Evolutionary conservation across 2,888 invertebrate species (phyloP).

Genomic region (Apotomis turbidana): DNA sequence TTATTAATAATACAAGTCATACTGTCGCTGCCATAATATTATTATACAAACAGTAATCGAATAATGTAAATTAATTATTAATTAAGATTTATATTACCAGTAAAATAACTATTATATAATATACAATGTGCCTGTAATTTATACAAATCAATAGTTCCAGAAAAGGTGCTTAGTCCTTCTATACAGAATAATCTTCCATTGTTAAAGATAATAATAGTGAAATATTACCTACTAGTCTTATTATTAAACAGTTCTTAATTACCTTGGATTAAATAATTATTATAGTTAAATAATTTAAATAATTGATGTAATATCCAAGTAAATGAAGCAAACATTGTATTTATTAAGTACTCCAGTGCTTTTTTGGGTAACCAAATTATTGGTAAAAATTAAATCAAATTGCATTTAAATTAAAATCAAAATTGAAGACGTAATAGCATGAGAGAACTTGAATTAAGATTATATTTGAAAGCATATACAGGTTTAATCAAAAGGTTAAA

Average conservation of each 20-base stretch:
- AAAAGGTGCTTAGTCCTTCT: slow-evolving; percentile 64
- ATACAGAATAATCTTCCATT: slow-evolving; percentile 62
- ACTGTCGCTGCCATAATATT: slow-evolving; percentile 43
- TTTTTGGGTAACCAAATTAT: background rate
- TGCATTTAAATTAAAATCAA: slow-evolving; percentile 13
- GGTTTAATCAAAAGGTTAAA: background rate
- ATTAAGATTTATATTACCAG: slow-evolving; percentile 44
- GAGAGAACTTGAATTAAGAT: background rate
- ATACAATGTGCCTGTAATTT: slow-evolving; percentile 70
- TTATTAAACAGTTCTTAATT: slow-evolving; percentile 42
- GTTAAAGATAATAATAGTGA: slow-evolving; percentile 52
- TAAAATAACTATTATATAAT: slow-evolving; percentile 40
- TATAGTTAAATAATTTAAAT: slow-evolving; percentile 8
- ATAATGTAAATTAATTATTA: slow-evolving; percentile 41
- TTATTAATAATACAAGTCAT: slow-evolving; percentile 31
- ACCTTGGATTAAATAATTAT: slow-evolving; percentile 41
- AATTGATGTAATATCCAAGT: slow-evolving; percentile 7
- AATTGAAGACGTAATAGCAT: slow-evolving; percentile 3
- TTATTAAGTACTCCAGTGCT: slow-evolving; percentile 24
- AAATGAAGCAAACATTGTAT: slow-evolving; percentile 20
- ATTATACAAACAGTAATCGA: slow-evolving; percentile 44
- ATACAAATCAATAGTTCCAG: slow-evolving; percentile 58
- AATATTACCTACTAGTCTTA: slow-evolving; percentile 71
- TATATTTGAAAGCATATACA: background rate
- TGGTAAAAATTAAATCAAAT: slow-evolving; percentile 18